Evolutionary conservation across 1,140 invertebrate genomes (phyloP).

Genomic region (Drosophila trapezifrons): DNA sequence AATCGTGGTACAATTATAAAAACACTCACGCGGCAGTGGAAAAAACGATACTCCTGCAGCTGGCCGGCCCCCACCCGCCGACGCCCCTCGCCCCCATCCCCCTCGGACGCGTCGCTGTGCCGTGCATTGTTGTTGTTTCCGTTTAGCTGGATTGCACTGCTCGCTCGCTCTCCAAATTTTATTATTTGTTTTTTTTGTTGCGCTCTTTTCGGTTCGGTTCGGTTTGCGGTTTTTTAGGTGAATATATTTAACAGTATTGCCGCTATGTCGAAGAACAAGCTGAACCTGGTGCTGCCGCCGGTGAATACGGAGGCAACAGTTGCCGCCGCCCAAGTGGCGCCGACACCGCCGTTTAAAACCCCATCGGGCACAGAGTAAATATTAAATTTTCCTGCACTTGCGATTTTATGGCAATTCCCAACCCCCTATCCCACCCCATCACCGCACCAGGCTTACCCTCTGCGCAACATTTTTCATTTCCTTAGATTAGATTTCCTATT

Average conservation of each 20-base stretch:
- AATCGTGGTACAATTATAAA: too few relatives aligned
- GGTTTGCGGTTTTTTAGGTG: conserved; percentile 2
- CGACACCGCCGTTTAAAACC: conserved; percentile 87
- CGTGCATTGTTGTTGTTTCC: conserved; percentile 33
- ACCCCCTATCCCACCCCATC: neutral
- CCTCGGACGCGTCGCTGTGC: conserved; percentile 20
- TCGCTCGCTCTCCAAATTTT: neutral
- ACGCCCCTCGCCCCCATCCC: conserved; percentile 16
- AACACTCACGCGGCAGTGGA: neutral
- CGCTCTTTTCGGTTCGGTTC: conserved; percentile 18
- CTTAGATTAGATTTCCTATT: conserved; percentile 6
- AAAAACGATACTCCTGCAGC: conserved; percentile 14
- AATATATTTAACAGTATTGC: conserved; percentile 10
- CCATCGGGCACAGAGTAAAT: conserved; percentile 88
- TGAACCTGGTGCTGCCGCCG: conserved; percentile 95
- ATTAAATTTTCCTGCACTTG: conserved; percentile 65
- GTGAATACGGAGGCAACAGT: conserved; percentile 91
- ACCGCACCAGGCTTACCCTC: neutral
- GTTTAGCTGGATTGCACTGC: conserved; percentile 8
- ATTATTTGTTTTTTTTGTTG: conserved; percentile 2
- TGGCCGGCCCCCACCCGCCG: conserved; percentile 19
- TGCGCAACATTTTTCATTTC: neutral
- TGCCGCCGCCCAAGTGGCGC: conserved; percentile 87
- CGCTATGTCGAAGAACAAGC: conserved; percentile 95
- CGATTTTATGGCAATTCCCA: conserved; percentile 17